phyloP scores from a whole-genome alignment of 2,797 vertebrate species.

The Poecilia wingei region DNA sequence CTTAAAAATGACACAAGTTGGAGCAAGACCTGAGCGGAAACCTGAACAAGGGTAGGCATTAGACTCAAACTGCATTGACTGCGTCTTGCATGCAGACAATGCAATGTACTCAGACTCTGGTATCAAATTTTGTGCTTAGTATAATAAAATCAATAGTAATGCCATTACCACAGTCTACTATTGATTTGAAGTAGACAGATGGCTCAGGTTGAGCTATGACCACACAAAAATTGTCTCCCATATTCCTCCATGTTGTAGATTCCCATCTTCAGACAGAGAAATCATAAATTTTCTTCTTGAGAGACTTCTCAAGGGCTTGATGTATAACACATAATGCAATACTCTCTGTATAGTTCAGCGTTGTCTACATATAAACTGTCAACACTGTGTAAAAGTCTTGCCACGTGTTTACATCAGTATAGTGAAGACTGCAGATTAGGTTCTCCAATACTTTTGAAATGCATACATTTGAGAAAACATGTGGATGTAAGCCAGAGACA shows the following conservation, averaged over 20 bases:
- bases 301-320: slow-evolving; percentile 35
- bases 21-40: slow-evolving; percentile 1
- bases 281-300: slow-evolving; percentile 26
- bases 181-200: slow-evolving; percentile 55
- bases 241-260: slow-evolving; percentile 31
- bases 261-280: slow-evolving; percentile 38
- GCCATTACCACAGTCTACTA: slow-evolving; percentile 51
- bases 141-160: slow-evolving; percentile 70
- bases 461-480: slow-evolving; percentile 14
- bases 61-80: slow-evolving; percentile 4
- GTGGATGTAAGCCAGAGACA: slow-evolving; percentile 28
- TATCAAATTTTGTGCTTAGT: slow-evolving; percentile 51
- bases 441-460: slow-evolving; percentile 34
- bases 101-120: slow-evolving; percentile 38
- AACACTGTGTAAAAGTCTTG: slow-evolving; percentile 43
- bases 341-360: slow-evolving; percentile 31
- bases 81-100: slow-evolving; percentile 55
- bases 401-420: slow-evolving; percentile 56
- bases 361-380: slow-evolving; percentile 53
- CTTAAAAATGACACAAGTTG: slow-evolving; percentile 14
- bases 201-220: slow-evolving; percentile 62
- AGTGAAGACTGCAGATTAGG: slow-evolving; percentile 20
- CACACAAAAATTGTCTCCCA: slow-evolving; percentile 45
- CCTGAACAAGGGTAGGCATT: background rate
- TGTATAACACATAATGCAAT: slow-evolving; percentile 39